Base-by-base conservation (phyloP, 2,113 vertebrate genomes). In the Phrynocephalus versicolor region DNA sequence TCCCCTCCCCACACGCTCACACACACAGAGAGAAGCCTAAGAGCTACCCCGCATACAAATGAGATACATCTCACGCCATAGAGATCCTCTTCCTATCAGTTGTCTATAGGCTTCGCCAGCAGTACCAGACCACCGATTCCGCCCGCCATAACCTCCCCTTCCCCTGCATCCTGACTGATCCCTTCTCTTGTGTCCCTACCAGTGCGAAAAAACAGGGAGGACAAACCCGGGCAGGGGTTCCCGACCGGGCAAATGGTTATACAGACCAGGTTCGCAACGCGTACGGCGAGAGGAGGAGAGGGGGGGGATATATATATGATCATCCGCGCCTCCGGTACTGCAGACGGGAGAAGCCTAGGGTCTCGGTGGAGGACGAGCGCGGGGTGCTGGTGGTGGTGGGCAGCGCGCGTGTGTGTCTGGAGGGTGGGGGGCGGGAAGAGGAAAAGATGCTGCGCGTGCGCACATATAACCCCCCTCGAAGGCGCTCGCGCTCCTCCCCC, bases 11-110 rank as follows among this genome's bases (percentile, higher is more conserved):
- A n/a, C n/a, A n/a, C n/a, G n/a, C n/a, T n/a, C n/a, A n/a, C n/a
- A n/a, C n/a, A n/a, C n/a, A n/a, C n/a, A n/a, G n/a, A n/a, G n/a
- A n/a, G n/a, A n/a, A n/a, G n/a, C n/a, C n/a, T 19, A 35, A 41
- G 14, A 30, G 51, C 55, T 51, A 65, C 15, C 67, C 51, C 16
- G 67, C 76, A 79, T 79, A 71, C 84, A 60, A 79, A 85, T 60
- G 76, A 79, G 77, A 76, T 14, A 79, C 60, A 30, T 58, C 51
- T 41, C 25, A 41, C 72, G 55, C 60, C 25, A 21, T 13, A 41
- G 51, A n/a, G 19, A n/a, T n/a, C n/a, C 51, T 55, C 82, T 55
- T 13, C 51, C 64, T 19, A 57, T 25, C 2, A 45, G 33, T 30
- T 16, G 23, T 6, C 35, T 35, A 4, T 16, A 1, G 9, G 2